Evolutionary conservation across 2,113 vertebrate genomes (phyloP), one percentile per base, ranked within the genome.

Genomic region (Dendropsophus ebraccatus): DNA sequence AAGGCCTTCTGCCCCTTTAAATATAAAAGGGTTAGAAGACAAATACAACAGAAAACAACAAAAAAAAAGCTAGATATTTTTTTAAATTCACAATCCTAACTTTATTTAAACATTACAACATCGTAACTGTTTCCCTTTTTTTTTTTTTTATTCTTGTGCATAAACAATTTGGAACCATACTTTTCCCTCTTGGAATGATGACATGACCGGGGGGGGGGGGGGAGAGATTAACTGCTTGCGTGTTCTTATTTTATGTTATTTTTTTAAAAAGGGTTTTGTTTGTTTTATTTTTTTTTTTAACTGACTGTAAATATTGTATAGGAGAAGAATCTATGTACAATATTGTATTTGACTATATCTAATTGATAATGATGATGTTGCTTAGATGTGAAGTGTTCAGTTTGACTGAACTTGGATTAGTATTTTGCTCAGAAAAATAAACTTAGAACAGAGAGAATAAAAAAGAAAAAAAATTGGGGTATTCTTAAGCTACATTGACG

Each of bases 291-390:
- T 62, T 79, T 85, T 86, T 87, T 80, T 87, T 78, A 78, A 83
- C 72, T 84, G 30, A 69, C 45, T 89, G 88, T 89, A 89, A 87
- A 89, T 89, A 89, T 86, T 89, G 87, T 89, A 89, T 89, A 89
- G 85, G 82, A 88, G 80, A 85, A 89, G 88, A 89, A 86, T 89
- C 87, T 89, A 89, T 89, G 88, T 89, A 89, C 86, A 87, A 89
- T 89, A 89, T 87, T 89, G 88, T 89, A 89, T 89, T 89, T 89
- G 88, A 89, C 87, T 89, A 89, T 88, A 87, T 88, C 87, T 86
- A 89, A 89, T 77, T 88, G 62, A 88, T 85, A 86, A 80, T 81
- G 77, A 86, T 80, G 60, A 86, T 86, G 84, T 86, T 86, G 84
- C 76, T 69, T 86, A 86, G 84, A 79, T 86, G 84, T 86, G 76